Conservation (phyloP, 2,797 vertebrate genomes). For the Acanthurus leucopareius region DNA sequence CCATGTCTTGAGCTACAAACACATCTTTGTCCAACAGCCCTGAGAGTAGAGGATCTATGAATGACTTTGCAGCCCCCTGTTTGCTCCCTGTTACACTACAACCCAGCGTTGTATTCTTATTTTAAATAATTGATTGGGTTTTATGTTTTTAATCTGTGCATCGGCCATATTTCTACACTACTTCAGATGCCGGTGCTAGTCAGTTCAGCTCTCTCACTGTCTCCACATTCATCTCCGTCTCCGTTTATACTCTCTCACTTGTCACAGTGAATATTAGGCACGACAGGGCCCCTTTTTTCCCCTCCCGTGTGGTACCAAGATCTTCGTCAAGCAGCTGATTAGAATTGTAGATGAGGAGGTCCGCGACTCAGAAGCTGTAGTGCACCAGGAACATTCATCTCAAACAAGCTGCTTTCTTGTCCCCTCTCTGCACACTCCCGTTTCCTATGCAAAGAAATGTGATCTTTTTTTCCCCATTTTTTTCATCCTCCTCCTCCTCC, state of each 20-base stretch:
- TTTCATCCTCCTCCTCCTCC: constrained; percentile 8
- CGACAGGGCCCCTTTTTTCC: constrained; percentile 44
- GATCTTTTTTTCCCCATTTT: background rate
- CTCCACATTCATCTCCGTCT: constrained; percentile 39
- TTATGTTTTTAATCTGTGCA: constrained; percentile 44
- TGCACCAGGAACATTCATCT: constrained; percentile 49
- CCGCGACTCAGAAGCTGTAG: constrained; percentile 49
- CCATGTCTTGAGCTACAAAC: constrained; percentile 10
- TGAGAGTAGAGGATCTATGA: constrained; percentile 12
- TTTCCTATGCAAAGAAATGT: constrained; percentile 48
- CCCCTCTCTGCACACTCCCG: constrained; percentile 28
- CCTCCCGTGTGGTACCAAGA: constrained; percentile 65
- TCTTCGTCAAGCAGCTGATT: constrained; percentile 80
- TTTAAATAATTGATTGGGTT: constrained; percentile 62
- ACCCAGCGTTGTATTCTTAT: constrained; percentile 28
- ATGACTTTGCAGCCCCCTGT: background rate
- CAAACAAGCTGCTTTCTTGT: constrained; percentile 65
- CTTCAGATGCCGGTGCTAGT: constrained; percentile 50
- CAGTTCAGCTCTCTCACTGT: constrained; percentile 38
- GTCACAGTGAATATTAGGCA: constrained; percentile 61
- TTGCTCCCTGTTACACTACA: constrained; percentile 25
- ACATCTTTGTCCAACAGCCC: constrained; percentile 12
- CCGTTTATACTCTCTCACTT: constrained; percentile 40
- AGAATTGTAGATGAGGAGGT: constrained; percentile 80
- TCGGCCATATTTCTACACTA: constrained; percentile 39